These are phyloP conservation scores for Trissonchulus sp. DNA, from an alignment of 2,888 invertebrate genomes.

Conservation along the genomic window DNA sequence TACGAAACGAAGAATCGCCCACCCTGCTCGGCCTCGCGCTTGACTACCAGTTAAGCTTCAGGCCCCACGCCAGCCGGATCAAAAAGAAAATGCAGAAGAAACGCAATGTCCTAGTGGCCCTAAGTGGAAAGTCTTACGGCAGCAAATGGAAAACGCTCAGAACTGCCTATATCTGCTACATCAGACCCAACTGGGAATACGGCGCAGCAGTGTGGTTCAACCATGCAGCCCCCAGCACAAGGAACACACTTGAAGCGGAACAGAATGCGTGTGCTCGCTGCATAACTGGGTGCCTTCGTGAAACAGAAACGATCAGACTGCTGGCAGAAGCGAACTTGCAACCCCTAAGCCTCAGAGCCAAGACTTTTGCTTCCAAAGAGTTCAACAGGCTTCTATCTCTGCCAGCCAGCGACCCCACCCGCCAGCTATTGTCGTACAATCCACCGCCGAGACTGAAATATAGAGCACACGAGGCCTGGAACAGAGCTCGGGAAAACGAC, in stretches of 20 bases:
- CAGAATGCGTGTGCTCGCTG: background rate
- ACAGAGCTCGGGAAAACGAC: background rate
- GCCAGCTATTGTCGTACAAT: background rate
- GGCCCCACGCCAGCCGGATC: background rate
- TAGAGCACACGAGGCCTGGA: background rate
- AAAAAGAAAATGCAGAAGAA: background rate
- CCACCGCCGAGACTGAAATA: background rate
- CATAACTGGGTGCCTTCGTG: background rate
- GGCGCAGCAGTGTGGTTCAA: background rate
- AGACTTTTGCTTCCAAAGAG: background rate
- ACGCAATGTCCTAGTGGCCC: background rate
- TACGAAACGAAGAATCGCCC: background rate
- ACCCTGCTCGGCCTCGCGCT: background rate
- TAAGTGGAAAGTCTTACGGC: background rate
- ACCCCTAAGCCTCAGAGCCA: background rate
- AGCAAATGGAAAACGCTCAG: background rate
- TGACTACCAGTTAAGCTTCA: background rate
- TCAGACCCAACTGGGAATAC: background rate
- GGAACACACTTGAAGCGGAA: background rate
- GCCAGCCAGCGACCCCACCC: background rate
- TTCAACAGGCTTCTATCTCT: background rate
- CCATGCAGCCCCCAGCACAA: background rate
- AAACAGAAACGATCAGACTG: background rate
- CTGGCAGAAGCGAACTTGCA: background rate
- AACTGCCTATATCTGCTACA: slow-evolving; percentile 1